These are phyloP conservation scores for Linepithema humile DNA, from an alignment of 1,140 invertebrate species.

Conservation along the genomic window DNA sequence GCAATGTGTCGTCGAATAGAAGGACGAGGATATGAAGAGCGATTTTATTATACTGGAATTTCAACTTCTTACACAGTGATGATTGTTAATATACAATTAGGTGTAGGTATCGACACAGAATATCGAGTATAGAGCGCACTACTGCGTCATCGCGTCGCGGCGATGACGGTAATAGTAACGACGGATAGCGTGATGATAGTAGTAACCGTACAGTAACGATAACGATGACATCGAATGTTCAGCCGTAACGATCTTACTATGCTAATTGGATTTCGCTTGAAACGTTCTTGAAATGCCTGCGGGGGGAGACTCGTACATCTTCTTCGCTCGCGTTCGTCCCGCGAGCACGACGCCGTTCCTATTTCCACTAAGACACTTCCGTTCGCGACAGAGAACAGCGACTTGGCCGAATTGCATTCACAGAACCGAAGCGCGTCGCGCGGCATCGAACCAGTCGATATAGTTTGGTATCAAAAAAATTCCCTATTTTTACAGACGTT, in stretches of 20 bases:
- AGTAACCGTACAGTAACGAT: conserved; percentile 17
- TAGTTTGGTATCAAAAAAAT: conserved; percentile 3
- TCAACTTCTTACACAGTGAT: conserved; percentile 58
- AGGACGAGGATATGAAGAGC: conserved; percentile 11
- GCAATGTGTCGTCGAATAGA: not conserved
- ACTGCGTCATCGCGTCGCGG: conserved; percentile 6
- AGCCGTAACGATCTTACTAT: conserved; percentile 35
- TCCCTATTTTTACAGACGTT: not conserved
- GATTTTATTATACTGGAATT: conserved; percentile 57
- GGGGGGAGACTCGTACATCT: not conserved
- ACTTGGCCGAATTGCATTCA: not conserved
- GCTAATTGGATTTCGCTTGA: conserved; percentile 25
- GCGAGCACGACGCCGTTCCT: not conserved
- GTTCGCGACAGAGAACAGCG: conserved; percentile 1
- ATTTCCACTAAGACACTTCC: not conserved
- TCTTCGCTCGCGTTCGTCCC: not conserved
- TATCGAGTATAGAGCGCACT: conserved; percentile 58
- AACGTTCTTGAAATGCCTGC: conserved; percentile 12
- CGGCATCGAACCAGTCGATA: not conserved
- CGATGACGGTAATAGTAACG: conserved; percentile 33
- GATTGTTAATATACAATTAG: conserved; percentile 60
- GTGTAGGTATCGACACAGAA: conserved; percentile 60
- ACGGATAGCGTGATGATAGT: conserved; percentile 37
- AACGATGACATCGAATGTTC: conserved; percentile 30
- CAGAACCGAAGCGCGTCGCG: not conserved